Conservation (phyloP, 2,888 invertebrate genomes). For the Limnephilus auricula region DNA sequence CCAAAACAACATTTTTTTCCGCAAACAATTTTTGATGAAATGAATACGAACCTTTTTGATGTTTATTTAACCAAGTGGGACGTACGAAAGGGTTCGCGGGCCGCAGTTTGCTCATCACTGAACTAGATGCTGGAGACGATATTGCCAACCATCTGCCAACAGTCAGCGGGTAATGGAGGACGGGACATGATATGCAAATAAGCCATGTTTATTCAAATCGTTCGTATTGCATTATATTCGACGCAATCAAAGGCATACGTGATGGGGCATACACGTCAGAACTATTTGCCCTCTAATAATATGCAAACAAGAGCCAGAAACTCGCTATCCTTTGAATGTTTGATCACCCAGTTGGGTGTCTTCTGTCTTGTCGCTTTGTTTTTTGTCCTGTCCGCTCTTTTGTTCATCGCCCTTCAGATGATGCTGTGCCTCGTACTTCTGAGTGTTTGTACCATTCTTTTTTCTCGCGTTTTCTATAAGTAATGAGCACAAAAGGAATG, state of each 20-base stretch:
- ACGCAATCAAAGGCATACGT: slow-evolving; percentile 36
- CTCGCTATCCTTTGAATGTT: slow-evolving; percentile 25
- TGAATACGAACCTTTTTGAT: too few species aligned
- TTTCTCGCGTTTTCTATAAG: slow-evolving; percentile 31
- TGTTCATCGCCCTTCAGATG: slow-evolving; percentile 14
- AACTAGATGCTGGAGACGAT: background rate
- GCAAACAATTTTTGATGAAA: too few species aligned
- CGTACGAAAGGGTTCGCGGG: too few species aligned
- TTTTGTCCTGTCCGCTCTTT: slow-evolving; percentile 40
- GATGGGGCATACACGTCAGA: slow-evolving; percentile 49
- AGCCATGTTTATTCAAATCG: background rate
- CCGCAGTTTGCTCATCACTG: too few species aligned
- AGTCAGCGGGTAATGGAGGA: background rate
- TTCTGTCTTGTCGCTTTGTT: slow-evolving; percentile 47
- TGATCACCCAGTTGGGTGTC: background rate
- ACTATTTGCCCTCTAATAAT: slow-evolving; percentile 51
- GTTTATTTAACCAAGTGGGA: too few species aligned
- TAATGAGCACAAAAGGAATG: slow-evolving; percentile 39
- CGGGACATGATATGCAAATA: slow-evolving; percentile 14
- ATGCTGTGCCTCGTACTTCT: background rate
- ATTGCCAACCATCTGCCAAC: background rate
- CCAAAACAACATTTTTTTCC: too few species aligned
- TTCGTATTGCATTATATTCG: slow-evolving; percentile 28
- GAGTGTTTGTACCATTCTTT: slow-evolving; percentile 19
- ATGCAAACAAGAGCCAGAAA: slow-evolving; percentile 51